Evolutionary conservation across 2,113 vertebrate genomes (phyloP).

Genomic region (Eupsittula cactorum): DNA sequence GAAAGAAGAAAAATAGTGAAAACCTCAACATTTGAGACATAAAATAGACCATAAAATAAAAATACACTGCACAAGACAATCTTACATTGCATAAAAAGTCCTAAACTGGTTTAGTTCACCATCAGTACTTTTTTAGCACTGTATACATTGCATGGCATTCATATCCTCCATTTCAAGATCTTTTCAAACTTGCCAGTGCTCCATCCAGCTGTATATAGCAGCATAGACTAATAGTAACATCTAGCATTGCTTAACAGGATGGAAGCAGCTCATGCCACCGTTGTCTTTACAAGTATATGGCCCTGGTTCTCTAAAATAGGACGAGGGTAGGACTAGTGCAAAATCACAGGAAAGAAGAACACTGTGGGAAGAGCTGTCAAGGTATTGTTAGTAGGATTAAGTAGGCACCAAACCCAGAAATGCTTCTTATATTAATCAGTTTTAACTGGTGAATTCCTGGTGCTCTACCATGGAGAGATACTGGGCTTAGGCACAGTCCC

Average conservation of each 20-base stretch:
- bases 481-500: fast-evolving
- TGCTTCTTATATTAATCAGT: neutral
- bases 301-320: neutral
- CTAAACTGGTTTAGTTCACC: neutral
- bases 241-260: neutral
- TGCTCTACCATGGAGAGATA: neutral
- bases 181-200: neutral
- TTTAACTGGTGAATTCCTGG: neutral
- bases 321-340: fast-evolving
- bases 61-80: neutral
- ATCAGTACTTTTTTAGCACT: neutral
- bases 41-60: neutral
- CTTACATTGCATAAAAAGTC: neutral
- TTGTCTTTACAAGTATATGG: neutral
- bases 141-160: neutral
- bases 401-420: fast-evolving
- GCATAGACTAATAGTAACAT: neutral
- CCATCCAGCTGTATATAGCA: neutral
- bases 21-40: neutral
- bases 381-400: fast-evolving
- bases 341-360: neutral
- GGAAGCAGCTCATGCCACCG: neutral
- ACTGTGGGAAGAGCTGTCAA: neutral
- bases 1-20: neutral
- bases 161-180: neutral